Percentiles rank a stretch among this genome's conserved stretches.
These are phyloP conservation scores for Grammatotria lemairii DNA, from an alignment of 2,113 vertebrate genomes.

Conservation along the genomic window DNA sequence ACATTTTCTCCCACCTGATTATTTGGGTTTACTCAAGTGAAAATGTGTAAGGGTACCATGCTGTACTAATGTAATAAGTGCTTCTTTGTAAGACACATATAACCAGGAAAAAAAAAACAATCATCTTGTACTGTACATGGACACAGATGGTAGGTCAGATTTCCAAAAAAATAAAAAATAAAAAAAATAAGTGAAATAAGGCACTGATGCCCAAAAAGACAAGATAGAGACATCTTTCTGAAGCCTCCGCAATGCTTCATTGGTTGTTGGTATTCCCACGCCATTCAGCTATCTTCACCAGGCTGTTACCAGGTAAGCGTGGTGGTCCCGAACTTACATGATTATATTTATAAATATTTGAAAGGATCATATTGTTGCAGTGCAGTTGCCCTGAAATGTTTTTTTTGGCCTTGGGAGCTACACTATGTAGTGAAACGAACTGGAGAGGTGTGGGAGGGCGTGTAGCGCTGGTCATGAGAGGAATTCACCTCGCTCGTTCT, in stretches of 20 bases:
- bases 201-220: conserved; percentile 38
- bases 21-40: conserved; percentile 29
- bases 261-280: conserved; percentile 28
- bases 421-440: background rate
- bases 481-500: background rate
- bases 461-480: background rate
- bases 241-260: conserved; percentile 38
- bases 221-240: conserved; percentile 38
- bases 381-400: background rate
- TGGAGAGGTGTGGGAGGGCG: background rate
- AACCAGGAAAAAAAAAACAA: background rate
- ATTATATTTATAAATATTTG: background rate
- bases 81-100: conserved; percentile 1
- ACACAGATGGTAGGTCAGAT: conserved; percentile 53
- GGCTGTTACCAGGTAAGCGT: conserved; percentile 18
- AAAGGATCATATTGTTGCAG: background rate
- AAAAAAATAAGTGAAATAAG: conserved; percentile 15
- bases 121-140: conserved; percentile 40
- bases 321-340: background rate
- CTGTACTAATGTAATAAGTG: conserved; percentile 3
- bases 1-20: conserved; percentile 33
- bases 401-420: background rate
- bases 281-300: conserved; percentile 9
- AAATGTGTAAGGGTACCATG: conserved; percentile 14
- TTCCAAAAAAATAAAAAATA: conserved; percentile 35